Percentiles rank a stretch among this genome's conserved stretches.
Conservation (phyloP, 2,797 vertebrate genomes). For the Sciurus carolinensis region DNA sequence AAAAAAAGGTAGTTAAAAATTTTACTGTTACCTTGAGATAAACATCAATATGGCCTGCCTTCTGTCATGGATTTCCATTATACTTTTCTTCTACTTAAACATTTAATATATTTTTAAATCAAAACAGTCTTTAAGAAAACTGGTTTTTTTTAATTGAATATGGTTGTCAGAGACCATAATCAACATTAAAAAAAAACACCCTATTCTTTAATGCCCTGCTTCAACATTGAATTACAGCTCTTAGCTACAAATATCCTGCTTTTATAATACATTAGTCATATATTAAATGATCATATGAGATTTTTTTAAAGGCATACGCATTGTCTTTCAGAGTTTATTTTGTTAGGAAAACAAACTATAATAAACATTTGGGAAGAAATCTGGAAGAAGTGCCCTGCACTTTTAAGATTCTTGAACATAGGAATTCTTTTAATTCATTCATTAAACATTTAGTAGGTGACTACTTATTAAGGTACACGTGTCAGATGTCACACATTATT, state of each 20-base stretch:
- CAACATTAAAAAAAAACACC: neutral
- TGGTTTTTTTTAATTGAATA: neutral
- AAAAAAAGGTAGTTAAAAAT: conserved; percentile 4
- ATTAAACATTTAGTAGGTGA: neutral
- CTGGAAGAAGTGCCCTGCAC: neutral
- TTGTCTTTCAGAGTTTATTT: neutral
- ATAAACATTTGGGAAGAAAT: neutral
- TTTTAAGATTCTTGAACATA: neutral
- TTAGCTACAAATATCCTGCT: neutral
- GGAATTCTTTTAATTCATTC: neutral
- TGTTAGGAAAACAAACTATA: neutral
- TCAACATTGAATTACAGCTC: neutral
- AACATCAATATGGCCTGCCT: neutral
- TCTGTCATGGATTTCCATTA: neutral
- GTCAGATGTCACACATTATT: neutral
- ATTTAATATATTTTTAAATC: neutral
- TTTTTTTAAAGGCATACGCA: neutral
- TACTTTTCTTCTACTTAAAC: neutral
- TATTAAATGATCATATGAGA: neutral
- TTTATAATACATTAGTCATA: neutral
- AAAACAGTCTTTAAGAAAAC: neutral
- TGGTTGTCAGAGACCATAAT: neutral
- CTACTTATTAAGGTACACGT: neutral
- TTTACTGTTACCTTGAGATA: neutral
- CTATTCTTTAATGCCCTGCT: neutral